These are phyloP conservation scores for Solea solea DNA, from an alignment of 2,113 vertebrate species.

Conservation along the genomic window DNA sequence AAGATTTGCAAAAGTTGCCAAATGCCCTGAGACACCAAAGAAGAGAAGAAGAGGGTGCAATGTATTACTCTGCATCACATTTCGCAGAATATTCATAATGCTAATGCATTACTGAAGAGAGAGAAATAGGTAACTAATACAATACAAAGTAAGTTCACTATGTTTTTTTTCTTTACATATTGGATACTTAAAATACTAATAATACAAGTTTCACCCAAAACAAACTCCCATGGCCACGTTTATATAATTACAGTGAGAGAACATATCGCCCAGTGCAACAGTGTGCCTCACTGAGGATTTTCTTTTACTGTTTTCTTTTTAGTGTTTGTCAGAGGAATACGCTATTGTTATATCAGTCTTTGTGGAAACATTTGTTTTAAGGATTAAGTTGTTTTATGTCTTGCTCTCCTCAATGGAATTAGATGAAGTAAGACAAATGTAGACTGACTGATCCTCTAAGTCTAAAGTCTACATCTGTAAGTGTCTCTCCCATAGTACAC, in stretches of 20 bases:
- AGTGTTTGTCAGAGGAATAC: not conserved
- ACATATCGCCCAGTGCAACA: slow-evolving; percentile 5
- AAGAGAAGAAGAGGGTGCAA: too few relatives aligned
- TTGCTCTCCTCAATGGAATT: not conserved
- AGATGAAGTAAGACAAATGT: not conserved
- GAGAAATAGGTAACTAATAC: too few relatives aligned
- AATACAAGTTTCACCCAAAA: not conserved
- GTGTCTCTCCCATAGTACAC: too few relatives aligned
- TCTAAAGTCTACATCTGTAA: too few relatives aligned
- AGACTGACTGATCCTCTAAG: not conserved
- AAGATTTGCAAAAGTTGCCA: too few relatives aligned
- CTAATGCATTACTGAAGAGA: too few relatives aligned
- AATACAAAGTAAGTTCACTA: too few relatives aligned
- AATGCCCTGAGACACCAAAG: too few relatives aligned
- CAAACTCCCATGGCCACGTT: slow-evolving; percentile 3
- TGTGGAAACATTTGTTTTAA: not conserved
- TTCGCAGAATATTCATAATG: too few relatives aligned
- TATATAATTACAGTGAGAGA: slow-evolving; percentile 1
- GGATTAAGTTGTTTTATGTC: not conserved
- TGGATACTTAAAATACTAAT: too few relatives aligned
- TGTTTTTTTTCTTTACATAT: too few relatives aligned
- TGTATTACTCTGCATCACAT: too few relatives aligned
- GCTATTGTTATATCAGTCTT: not conserved
- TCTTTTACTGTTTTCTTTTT: not conserved
- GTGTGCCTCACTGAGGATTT: not conserved